A percentile compares a stretch with the other conserved stretches of the same genome.
These are phyloP conservation scores for Merops nubicus DNA, from an alignment of 2,113 vertebrate species.

Conservation along the genomic window DNA sequence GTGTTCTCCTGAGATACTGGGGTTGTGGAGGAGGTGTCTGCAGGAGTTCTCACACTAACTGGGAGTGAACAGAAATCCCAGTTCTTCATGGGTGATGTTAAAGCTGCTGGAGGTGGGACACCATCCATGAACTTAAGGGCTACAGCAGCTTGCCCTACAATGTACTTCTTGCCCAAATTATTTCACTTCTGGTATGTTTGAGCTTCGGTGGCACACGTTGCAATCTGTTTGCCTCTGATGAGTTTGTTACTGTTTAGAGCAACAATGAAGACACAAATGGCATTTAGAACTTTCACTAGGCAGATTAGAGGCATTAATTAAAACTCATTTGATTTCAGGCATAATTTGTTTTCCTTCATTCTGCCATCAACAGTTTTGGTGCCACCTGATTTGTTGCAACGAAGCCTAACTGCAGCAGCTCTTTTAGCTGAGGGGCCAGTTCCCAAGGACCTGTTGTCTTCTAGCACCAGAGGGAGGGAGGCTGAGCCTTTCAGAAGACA, in stretches of 20 bases:
- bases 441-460: neutral
- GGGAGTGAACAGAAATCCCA: accelerated
- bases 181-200: neutral
- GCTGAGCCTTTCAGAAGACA: neutral
- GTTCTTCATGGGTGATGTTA: accelerated
- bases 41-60: neutral
- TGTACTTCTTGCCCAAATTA: neutral
- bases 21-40: accelerated
- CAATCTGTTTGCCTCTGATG: neutral
- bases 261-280: slow-evolving; percentile 20
- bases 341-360: slow-evolving; percentile 1
- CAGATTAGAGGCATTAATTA: slow-evolving; percentile 50
- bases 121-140: neutral
- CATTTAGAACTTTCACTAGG: slow-evolving; percentile 31
- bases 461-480: neutral
- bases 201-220: neutral
- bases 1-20: neutral
- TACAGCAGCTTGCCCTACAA: neutral
- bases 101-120: neutral
- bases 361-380: neutral
- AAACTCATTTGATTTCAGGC: slow-evolving; percentile 32
- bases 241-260: slow-evolving; percentile 4
- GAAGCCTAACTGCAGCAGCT: neutral
- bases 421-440: neutral
- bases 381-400: neutral